These are phyloP conservation scores for Nematostella vectensis DNA, from an alignment of 92 coral and sea anemone genomes.

Conservation along the genomic window DNA sequence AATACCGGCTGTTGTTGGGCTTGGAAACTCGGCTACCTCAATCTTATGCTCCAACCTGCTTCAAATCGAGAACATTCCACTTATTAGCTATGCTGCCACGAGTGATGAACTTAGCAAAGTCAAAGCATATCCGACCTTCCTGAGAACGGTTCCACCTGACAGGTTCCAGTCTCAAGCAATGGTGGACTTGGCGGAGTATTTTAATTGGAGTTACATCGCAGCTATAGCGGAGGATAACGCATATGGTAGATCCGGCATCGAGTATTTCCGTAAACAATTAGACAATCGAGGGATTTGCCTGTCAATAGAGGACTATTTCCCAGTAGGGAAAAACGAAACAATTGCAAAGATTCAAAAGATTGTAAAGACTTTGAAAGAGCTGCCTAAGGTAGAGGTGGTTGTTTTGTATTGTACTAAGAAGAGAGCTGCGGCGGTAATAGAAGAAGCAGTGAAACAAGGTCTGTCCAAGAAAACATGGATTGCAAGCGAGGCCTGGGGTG, in stretches of 20 bases:
- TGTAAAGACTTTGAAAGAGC: conserved; percentile 28
- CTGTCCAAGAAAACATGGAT: conserved; percentile 53
- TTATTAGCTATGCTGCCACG: conserved; percentile 85
- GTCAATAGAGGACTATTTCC: conserved; percentile 61
- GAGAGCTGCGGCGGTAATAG: conserved; percentile 15
- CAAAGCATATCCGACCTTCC: conserved; percentile 55
- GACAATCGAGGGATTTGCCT: conserved; percentile 39
- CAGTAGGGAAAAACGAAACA: conserved; percentile 1
- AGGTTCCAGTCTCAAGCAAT: conserved; percentile 76
- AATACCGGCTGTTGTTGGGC: conserved; percentile 59
- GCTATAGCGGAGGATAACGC: conserved; percentile 65
- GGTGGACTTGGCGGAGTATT: conserved; percentile 52
- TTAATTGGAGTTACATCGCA: conserved; percentile 82
- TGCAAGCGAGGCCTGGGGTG: conserved; percentile 76
- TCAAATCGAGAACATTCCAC: conserved; percentile 59
- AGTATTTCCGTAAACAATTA: conserved; percentile 52
- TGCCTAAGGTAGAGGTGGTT: conserved; percentile 34
- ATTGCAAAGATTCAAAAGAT: conserved; percentile 27
- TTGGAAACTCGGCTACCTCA: conserved; percentile 57
- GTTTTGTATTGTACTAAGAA: conserved; percentile 29
- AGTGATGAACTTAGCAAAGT: conserved; percentile 73
- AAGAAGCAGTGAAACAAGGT: conserved; percentile 39
- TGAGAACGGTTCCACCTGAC: conserved; percentile 88
- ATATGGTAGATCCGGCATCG: conserved; percentile 70
- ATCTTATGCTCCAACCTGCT: conserved; percentile 65